Conservation (phyloP, 2,888 invertebrate genomes). For the Sarcophaga variegata region DNA sequence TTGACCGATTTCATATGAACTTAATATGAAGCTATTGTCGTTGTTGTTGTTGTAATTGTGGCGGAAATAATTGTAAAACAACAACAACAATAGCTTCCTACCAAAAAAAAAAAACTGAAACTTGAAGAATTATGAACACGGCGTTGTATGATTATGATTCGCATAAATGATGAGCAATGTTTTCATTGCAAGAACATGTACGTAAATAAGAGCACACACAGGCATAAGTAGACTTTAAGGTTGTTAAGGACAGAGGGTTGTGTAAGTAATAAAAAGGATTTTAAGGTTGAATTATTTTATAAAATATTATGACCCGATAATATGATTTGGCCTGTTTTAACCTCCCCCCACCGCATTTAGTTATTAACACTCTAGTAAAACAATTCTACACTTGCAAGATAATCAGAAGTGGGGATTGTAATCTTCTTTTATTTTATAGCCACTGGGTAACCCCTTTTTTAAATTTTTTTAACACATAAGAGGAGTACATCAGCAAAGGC, state of each 20-base stretch:
- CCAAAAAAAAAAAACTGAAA: not conserved
- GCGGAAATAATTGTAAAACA: conserved; percentile 10
- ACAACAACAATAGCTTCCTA: conserved; percentile 13
- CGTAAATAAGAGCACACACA: no score
- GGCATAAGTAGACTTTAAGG: no score
- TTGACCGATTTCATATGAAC: conserved; percentile 22
- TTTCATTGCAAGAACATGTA: not conserved
- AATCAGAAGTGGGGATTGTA: not conserved
- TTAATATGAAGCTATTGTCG: not conserved
- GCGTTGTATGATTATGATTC: conserved; percentile 51
- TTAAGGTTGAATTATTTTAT: conserved; percentile 50
- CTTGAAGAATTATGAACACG: conserved; percentile 32
- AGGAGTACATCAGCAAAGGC: no score
- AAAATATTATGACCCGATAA: conserved; percentile 58
- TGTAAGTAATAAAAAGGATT: conserved; percentile 29
- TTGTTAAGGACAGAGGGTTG: not conserved
- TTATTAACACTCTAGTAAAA: conserved; percentile 44
- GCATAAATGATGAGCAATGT: conserved; percentile 64
- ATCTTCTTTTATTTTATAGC: not conserved
- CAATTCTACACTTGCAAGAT: not conserved
- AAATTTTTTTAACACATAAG: no score
- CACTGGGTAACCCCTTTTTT: no score
- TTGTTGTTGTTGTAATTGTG: conserved; percentile 21
- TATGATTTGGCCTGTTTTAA: conserved; percentile 33
- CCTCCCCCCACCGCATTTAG: not conserved